Conservation (phyloP, 2,113 vertebrate species). For the Salvelinus sp. region DNA sequence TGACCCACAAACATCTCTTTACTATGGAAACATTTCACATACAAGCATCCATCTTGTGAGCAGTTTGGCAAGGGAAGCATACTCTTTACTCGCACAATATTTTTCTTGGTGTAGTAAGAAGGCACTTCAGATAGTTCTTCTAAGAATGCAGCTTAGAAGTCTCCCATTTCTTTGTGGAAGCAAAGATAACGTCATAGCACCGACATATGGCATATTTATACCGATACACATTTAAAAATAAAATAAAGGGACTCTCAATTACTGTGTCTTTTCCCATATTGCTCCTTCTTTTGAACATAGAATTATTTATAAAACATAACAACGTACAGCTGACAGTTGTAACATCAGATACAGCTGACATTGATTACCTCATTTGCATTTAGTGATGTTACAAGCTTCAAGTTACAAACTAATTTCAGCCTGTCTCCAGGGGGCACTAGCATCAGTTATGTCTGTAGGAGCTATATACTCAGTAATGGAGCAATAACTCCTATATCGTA, state of each 20-base stretch:
- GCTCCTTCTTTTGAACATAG: background rate
- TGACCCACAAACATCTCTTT: no score
- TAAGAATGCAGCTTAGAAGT: constrained; percentile 5
- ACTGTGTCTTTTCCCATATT: background rate
- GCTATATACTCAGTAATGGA: no score
- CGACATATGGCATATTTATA: background rate
- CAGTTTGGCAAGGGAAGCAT: constrained; percentile 16
- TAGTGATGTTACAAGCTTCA: no score
- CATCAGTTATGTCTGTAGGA: no score
- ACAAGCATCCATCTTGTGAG: background rate
- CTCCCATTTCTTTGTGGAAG: constrained; percentile 15
- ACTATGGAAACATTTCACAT: background rate
- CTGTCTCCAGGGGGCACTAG: no score
- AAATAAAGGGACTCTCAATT: background rate
- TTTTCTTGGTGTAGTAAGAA: constrained; percentile 30
- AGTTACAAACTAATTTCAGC: no score
- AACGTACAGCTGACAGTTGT: background rate
- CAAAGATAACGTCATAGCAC: constrained; percentile 15
- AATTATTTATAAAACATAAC: background rate
- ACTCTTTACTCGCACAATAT: background rate
- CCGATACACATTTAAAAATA: background rate
- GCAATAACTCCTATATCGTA: no score
- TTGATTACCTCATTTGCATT: no score
- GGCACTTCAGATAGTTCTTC: constrained; percentile 45
- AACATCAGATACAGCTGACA: no score